Evolutionary conservation across 1,140 invertebrate species (phyloP).

Genomic region (Lepidurus arcticus): DNA sequence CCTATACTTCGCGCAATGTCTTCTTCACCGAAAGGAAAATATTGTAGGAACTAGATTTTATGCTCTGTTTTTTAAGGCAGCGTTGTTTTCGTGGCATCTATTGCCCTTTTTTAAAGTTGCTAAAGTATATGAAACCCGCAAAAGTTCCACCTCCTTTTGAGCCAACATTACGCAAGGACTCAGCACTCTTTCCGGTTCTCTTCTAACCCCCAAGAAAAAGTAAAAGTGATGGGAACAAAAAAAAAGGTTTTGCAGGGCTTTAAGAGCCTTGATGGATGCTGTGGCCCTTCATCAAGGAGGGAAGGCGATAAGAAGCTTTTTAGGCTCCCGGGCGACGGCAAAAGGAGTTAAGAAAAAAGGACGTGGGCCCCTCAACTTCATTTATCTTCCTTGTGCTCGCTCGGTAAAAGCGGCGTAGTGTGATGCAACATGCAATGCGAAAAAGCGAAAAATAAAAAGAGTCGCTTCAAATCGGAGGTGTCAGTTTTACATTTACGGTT

Average conservation of each 20-base stretch:
- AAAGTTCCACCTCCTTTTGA: neutral
- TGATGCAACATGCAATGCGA: neutral
- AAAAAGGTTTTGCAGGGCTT: neutral
- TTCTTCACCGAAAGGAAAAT: neutral
- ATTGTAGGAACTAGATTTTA: neutral
- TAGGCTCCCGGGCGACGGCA: neutral
- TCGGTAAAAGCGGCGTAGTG: neutral
- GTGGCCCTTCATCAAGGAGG: slow-evolving; percentile 8
- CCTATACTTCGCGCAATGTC: neutral
- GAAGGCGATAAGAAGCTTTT: slow-evolving; percentile 21
- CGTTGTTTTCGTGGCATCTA: neutral
- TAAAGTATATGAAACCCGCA: neutral
- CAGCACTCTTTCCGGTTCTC: neutral
- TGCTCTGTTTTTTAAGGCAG: too few relatives aligned
- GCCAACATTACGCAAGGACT: neutral
- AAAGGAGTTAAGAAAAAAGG: neutral
- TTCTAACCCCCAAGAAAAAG: neutral
- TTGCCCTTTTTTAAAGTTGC: neutral
- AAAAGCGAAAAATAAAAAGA: neutral
- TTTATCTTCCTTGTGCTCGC: slow-evolving; percentile 2
- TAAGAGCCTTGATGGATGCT: slow-evolving; percentile 21
- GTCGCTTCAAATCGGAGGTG: neutral
- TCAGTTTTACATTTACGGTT: slow-evolving; percentile 4
- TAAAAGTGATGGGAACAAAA: neutral
- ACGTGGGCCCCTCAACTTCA: neutral